Evolutionary conservation across 2,113 vertebrate genomes (phyloP), one percentile per base, ranked within the genome.

Genomic region (Elgaria multicarinata): DNA sequence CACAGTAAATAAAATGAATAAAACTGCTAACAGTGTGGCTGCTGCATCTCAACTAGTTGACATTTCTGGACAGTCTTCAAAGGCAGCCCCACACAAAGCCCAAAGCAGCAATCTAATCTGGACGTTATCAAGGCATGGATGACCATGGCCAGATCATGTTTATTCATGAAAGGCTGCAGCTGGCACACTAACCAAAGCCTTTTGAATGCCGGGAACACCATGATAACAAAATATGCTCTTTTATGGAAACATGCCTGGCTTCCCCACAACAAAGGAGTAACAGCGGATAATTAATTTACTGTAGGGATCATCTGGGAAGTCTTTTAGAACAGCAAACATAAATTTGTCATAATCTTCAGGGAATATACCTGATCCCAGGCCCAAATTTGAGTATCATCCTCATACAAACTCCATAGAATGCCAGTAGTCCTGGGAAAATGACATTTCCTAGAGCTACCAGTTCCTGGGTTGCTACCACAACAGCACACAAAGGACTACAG

Each of bases 11-110:
- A 62, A 58, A 62, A 62, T 18, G 20, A 58, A 55, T 18, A 74
- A 39, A 74, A 24, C 22, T 26, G 20, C 20, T 64, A 18, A 31
- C 9, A 9, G 42, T 42, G 24, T 64, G 31, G 85, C 28, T 77
- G 62, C 42, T 67, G 31, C n/a, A 50, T 33, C 44, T 36, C 33
- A 28, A 36, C n/a, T 44, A 77, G 26, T 13, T n/a, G 24, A 62
- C 62, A 8, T 13, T 62, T 75, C 14, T 86, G 58, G 85, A 87
- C 31, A 87, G 58, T 64, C 58, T 83, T 87, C 86, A 67, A 79
- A 79, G 75, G 31, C 18, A 8, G 6, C 1, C 39, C 86, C 64
- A 26, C 22, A 26, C 42, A 67, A 50, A 66, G 64, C 33, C 22
- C 13, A 2, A 7, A 46, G 75, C 33, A 50, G 76, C 67, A 79